These are phyloP conservation scores for Drosophila bipectinata DNA, from an alignment of 1,140 invertebrate genomes.

Conservation along the genomic window DNA sequence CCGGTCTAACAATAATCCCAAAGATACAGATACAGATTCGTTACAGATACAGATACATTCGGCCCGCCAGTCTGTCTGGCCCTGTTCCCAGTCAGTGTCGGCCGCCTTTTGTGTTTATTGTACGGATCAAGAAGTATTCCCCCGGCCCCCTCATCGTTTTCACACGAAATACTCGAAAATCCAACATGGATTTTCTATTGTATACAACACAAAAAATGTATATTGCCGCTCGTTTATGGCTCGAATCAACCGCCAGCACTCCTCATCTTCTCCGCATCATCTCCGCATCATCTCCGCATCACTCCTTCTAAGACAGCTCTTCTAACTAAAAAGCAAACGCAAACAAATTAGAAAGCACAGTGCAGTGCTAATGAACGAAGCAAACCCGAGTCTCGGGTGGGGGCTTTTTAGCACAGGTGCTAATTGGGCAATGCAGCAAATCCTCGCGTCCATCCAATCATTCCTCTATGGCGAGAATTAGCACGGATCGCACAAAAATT, in stretches of 20 bases:
- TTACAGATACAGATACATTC: slow-evolving; percentile 62
- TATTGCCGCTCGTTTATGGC: slow-evolving; percentile 9
- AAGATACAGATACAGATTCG: slow-evolving; percentile 62
- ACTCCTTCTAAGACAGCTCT: slow-evolving; percentile 2
- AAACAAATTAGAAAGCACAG: slow-evolving; percentile 38
- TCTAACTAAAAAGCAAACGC: slow-evolving; percentile 37
- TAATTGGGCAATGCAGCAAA: slow-evolving; percentile 56
- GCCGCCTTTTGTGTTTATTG: slow-evolving; percentile 39
- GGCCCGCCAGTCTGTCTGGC: slow-evolving; percentile 68
- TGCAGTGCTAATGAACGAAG: slow-evolving; percentile 44
- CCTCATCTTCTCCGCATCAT: not conserved
- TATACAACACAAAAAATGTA: slow-evolving; percentile 36
- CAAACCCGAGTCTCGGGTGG: slow-evolving; percentile 31
- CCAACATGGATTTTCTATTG: slow-evolving; percentile 59
- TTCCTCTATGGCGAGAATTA: slow-evolving; percentile 34
- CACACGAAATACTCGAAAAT: slow-evolving; percentile 59
- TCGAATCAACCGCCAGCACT: slow-evolving; percentile 11
- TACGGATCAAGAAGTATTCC: slow-evolving; percentile 18
- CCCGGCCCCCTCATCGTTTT: slow-evolving; percentile 20
- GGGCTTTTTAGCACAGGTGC: slow-evolving; percentile 56
- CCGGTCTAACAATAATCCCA: slow-evolving; percentile 43
- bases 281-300: not conserved
- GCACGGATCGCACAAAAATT: slow-evolving; percentile 55
- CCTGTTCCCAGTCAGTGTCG: slow-evolving; percentile 48
- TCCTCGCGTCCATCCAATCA: slow-evolving; percentile 34